Percentiles rank a stretch among this genome's conserved stretches.
phyloP scores from a whole-genome alignment of 2,888 invertebrate species.

The Gerris lacustris region DNA sequence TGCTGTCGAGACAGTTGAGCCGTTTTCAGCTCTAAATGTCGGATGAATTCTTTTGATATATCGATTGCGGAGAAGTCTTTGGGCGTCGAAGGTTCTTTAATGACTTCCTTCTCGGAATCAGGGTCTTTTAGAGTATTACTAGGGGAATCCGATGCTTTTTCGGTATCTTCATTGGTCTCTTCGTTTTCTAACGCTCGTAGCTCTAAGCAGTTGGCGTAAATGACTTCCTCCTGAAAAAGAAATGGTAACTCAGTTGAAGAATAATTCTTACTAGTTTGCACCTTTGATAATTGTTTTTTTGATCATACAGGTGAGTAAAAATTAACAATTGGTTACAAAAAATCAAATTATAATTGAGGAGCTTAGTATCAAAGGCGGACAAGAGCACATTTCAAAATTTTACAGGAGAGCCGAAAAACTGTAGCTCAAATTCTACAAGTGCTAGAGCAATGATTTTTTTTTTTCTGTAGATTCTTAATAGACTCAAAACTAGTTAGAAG shows the following conservation, averaged over 20 bases:
- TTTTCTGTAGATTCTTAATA: too few species aligned
- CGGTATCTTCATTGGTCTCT: constrained; percentile 9
- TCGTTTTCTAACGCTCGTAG: constrained; percentile 14
- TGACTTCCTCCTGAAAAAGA: constrained; percentile 20
- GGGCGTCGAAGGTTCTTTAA: background rate
- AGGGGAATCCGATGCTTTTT: background rate
- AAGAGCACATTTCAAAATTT: too few species aligned
- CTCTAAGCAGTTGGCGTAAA: constrained; percentile 25
- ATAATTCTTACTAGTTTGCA: too few species aligned
- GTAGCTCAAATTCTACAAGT: too few species aligned
- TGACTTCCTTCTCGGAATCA: background rate
- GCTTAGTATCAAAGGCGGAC: too few species aligned
- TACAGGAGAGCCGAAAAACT: too few species aligned
- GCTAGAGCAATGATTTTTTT: too few species aligned
- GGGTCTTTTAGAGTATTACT: background rate
- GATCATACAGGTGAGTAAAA: too few species aligned
- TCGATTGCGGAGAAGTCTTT: background rate
- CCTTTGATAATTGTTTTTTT: too few species aligned
- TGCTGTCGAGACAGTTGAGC: constrained; percentile 1
- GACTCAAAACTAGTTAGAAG: too few species aligned
- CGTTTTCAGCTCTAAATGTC: background rate
- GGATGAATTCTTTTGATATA: background rate
- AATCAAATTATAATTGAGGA: too few species aligned
- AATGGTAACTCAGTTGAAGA: background rate
- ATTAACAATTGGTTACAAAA: too few species aligned